Evolutionary conservation across 2,888 invertebrate genomes (phyloP), one percentile per base, ranked within the genome.

Genomic region (Lepidocyrtoides sp.): DNA sequence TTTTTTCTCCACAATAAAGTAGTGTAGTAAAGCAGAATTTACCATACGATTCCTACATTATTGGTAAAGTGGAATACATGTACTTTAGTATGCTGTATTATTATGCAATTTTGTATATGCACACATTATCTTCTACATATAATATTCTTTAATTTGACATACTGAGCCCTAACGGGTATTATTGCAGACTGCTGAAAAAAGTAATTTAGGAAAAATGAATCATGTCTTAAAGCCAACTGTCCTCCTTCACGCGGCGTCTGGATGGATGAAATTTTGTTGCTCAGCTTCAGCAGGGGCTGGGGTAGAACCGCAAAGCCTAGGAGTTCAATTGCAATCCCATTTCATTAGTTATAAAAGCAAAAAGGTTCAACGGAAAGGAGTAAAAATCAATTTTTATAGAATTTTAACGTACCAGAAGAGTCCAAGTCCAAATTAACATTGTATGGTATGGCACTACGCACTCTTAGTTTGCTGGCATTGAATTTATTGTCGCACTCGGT

Each of bases 1-100:
- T 10, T 92, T 87, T 51, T 94, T 93, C 44, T 93, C 93, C 0
- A 89, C 89, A 32, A 94, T 92, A 23, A 94, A 92, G 77, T 94
- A 93, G 79, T 94, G 93, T 3, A 94, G 89, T 0, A 93, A 54
- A 0, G 91, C 54, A 5, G 93, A 85, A 69, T 94, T 93, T 1
- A 93, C 92, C 91, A 93, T 92, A 3, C 91, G 91, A 81, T 92
- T 91, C 48, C 93, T 94, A 51, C 26, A 72, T 41, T 72, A 12
- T 7, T 7, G 17, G 32, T 2, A 69, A 69, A 29, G n/a, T n/a
- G n/a, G n/a, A n/a, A n/a, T n/a, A n/a, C n/a, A n/a, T n/a, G n/a
- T n/a, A n/a, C n/a, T n/a, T n/a, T n/a, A n/a, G n/a, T n/a, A 41
- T 10, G 41, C 4, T 41, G 10, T 41, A 41, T 41, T 41, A 7